Base-by-base conservation (phyloP, 2,888 invertebrate genomes). In the Agriopis marginaria region DNA sequence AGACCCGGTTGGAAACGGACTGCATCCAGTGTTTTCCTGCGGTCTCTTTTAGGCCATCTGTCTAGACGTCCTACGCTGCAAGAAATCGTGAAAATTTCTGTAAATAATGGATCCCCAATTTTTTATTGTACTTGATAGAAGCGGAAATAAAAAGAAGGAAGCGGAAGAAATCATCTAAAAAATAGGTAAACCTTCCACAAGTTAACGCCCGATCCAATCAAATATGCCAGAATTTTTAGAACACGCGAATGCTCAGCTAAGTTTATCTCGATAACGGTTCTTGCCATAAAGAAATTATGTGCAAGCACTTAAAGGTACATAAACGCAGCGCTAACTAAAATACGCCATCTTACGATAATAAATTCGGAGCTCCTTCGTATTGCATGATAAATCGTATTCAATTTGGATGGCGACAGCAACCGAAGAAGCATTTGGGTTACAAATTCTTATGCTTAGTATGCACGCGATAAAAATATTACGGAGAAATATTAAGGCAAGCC, bases 341-440 rank as follows among this genome's bases (percentile, higher is more conserved):
- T 65, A 70, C 68, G 68, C 68, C 70, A 64, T 66, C 66, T 55
- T 72, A 76, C 68, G 63, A 55, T 68, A 74, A 71, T 75, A 71
- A 67, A 75, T 75, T 71, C 58, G 80, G 85, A 86, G 86, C 86
- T 81, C 81, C 85, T 85, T 84, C 82, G 82, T 88, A 88, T 90
- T 83, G 87, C 87, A 90, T 93, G 92, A 93, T 89, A 89, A 90
- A 93, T 93, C 84, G 89, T 88, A 90, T 92, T 89, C 92, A 91
- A 92, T 93, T 92, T 93, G 88, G 86, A 85, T 85, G 83, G 86
- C 88, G 93, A 93, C 93, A 92, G 87, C 84, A 85, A 81, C 86
- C 85, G 86, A 89, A 89, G 89, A 89, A 89, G 90, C 91, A 91
- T 92, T 90, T 90, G 82, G 88, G 87, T 91, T 88, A 92, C 89